Conservation (phyloP, 2,888 invertebrate genomes). For the Eulithis testata region DNA sequence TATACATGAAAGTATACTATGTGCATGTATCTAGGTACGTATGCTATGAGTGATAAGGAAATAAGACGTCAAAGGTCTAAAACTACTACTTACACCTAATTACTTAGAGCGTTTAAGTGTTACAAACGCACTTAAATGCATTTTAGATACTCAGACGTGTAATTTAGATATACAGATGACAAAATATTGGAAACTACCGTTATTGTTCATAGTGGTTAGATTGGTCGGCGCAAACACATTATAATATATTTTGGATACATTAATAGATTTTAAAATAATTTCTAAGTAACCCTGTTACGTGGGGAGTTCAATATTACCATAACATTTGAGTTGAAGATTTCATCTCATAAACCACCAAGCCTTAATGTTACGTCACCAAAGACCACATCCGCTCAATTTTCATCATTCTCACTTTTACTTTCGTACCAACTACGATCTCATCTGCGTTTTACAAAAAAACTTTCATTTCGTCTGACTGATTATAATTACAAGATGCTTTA, state of each 20-base stretch:
- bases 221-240: too few species aligned
- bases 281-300: background rate
- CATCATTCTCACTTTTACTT: constrained; percentile 34
- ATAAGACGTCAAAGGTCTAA: too few species aligned
- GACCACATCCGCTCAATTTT: constrained; percentile 23
- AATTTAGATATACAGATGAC: too few species aligned
- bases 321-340: constrained; percentile 23
- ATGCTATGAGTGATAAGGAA: background rate
- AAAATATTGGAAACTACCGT: too few species aligned
- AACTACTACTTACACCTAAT: too few species aligned
- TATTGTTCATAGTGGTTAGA: too few species aligned
- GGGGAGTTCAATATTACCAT: constrained; percentile 10
- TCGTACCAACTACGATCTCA: constrained; percentile 40
- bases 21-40: background rate
- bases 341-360: constrained; percentile 23
- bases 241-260: too few species aligned
- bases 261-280: background rate
- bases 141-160: too few species aligned
- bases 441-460: constrained; percentile 73
- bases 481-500: constrained; percentile 51
- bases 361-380: constrained; percentile 21
- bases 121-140: too few species aligned
- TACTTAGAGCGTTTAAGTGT: too few species aligned
- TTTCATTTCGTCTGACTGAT: constrained; percentile 57
- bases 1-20: background rate